These are phyloP conservation scores for Platynereis dumerilii DNA, from an alignment of 2,888 invertebrate species.

Conservation along the genomic window DNA sequence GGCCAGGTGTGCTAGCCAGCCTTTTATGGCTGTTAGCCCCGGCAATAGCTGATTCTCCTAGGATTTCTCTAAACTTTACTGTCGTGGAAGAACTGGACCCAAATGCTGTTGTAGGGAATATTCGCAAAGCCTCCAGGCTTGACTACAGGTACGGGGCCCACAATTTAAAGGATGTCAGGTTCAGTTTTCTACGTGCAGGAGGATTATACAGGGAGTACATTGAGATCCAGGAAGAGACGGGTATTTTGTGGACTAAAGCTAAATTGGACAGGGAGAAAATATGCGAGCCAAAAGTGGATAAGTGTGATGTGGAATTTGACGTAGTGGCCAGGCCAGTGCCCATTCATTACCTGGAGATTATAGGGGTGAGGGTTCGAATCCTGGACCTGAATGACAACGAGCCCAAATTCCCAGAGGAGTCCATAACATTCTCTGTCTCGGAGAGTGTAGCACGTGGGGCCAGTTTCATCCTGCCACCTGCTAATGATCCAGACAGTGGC, in stretches of 20 bases:
- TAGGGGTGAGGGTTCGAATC: conserved; percentile 35
- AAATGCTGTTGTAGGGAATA: conserved; percentile 13
- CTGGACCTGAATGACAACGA: conserved; percentile 38
- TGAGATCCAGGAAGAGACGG: conserved; percentile 30
- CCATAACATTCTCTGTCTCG: conserved; percentile 15
- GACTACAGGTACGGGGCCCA: conserved; percentile 16
- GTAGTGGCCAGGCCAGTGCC: conserved; percentile 33
- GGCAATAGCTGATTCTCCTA: neutral
- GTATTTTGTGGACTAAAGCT: conserved; percentile 32
- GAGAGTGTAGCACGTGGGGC: conserved; percentile 19
- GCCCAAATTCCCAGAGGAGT: conserved; percentile 30
- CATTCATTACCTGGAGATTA: conserved; percentile 30
- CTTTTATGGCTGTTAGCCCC: no score
- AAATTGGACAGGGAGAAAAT: conserved; percentile 37
- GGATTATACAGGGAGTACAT: conserved; percentile 24
- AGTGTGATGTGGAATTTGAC: conserved; percentile 33
- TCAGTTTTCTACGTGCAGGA: conserved; percentile 12
- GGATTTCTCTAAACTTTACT: conserved; percentile 16
- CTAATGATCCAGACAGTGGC: conserved; percentile 21
- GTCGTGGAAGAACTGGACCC: conserved; percentile 17
- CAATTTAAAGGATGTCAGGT: conserved; percentile 10
- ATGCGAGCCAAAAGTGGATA: conserved; percentile 28
- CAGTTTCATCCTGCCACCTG: conserved; percentile 17
- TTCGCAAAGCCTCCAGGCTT: conserved; percentile 10
- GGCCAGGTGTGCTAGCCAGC: no score